Evolutionary conservation across 2,113 vertebrate genomes (phyloP).

Genomic region (Neolamprologus cancellatus): DNA sequence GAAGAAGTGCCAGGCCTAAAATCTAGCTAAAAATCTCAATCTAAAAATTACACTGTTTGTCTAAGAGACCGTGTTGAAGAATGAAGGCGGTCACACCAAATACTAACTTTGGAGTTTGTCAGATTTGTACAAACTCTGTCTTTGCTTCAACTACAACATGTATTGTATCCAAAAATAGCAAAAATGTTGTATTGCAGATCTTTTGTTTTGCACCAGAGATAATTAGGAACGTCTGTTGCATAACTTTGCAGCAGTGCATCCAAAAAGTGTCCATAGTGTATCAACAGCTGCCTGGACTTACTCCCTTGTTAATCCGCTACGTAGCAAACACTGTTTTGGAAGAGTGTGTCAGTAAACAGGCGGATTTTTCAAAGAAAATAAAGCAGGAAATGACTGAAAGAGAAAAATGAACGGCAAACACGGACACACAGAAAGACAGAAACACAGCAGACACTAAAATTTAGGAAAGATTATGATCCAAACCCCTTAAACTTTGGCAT

Average conservation of each 20-base stretch:
- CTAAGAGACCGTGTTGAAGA: neutral
- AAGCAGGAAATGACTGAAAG: neutral
- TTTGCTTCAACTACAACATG: neutral
- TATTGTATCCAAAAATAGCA: neutral
- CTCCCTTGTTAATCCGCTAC: neutral
- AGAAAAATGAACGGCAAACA: neutral
- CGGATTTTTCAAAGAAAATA: neutral
- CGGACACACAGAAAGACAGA: neutral
- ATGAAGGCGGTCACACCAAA: neutral
- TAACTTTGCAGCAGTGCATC: neutral
- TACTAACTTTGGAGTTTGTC: neutral
- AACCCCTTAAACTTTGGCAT: neutral
- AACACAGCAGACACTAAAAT: neutral
- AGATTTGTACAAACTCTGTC: neutral
- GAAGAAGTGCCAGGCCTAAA: accelerated
- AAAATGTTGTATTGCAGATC: neutral
- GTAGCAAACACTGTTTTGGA: neutral
- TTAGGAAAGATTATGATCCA: neutral
- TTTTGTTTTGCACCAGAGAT: neutral
- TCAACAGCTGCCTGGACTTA: neutral
- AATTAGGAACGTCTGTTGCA: neutral
- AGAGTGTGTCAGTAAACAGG: neutral
- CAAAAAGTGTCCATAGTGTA: neutral
- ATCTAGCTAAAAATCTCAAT: neutral
- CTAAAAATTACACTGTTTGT: neutral